These are phyloP conservation scores for Melieria omissa DNA, from an alignment of 2,888 invertebrate genomes.

Conservation along the genomic window DNA sequence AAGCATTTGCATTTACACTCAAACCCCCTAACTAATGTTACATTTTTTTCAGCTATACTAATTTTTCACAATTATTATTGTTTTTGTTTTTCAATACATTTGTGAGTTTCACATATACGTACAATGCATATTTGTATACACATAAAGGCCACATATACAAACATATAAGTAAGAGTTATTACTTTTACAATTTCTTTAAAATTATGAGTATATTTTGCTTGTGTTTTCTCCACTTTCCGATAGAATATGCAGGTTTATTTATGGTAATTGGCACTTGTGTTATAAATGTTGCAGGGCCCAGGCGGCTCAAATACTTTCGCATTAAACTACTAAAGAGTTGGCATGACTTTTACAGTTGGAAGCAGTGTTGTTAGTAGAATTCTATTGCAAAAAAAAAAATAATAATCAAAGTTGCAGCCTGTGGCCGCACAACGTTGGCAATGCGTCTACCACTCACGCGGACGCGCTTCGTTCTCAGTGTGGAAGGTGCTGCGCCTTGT, in stretches of 20 bases:
- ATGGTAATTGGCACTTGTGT: constrained; percentile 48
- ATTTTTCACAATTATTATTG: neutral
- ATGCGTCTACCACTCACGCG: constrained; percentile 56
- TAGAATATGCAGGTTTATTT: constrained; percentile 32
- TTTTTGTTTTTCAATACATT: no score
- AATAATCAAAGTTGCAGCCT: no score
- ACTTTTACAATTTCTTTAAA: constrained; percentile 13
- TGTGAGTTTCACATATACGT: no score
- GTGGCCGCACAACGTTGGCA: no score
- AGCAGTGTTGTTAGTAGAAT: constrained; percentile 1
- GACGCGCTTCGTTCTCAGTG: constrained; percentile 51
- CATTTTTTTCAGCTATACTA: neutral
- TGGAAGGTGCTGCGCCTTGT: constrained; percentile 57
- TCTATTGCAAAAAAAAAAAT: neutral
- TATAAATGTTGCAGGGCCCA: constrained; percentile 5
- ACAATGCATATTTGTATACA: no score
- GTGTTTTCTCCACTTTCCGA: constrained; percentile 9
- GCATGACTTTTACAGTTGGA: neutral
- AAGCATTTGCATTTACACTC: no score
- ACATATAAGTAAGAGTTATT: no score
- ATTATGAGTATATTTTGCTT: constrained; percentile 21
- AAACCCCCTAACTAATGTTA: neutral
- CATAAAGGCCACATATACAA: no score
- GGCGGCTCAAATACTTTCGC: neutral
- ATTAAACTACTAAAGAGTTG: neutral